Percentiles rank a stretch among this genome's conserved stretches.
Evolutionary conservation across 2,113 vertebrate genomes (phyloP).

Genomic region (Zonotrichia leucophrys): DNA sequence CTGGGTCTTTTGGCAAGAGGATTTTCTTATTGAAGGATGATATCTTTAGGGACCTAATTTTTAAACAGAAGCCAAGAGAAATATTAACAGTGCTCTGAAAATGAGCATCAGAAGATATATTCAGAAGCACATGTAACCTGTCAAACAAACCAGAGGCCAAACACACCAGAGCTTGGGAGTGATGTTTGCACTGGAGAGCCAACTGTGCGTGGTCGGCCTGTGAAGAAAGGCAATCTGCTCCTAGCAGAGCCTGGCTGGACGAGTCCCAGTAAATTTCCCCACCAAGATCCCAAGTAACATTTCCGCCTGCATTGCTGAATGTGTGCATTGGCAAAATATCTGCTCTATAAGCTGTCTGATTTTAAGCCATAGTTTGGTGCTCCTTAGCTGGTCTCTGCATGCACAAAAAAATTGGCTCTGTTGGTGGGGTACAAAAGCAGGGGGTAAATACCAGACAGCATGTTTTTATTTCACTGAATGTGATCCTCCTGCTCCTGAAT

Average conservation of each 20-base stretch:
- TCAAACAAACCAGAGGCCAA: conserved; percentile 58
- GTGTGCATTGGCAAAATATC: conserved; percentile 37
- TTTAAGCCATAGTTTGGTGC: conserved; percentile 26
- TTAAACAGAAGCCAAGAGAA: conserved; percentile 42
- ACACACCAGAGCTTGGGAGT: not conserved
- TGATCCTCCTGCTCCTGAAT: not conserved
- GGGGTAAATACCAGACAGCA: not conserved
- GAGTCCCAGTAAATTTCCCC: conserved; percentile 8
- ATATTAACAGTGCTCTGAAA: conserved; percentile 17
- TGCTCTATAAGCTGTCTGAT: not conserved
- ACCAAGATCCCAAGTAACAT: conserved; percentile 15
- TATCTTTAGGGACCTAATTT: conserved; percentile 37
- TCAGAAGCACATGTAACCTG: conserved; percentile 56
- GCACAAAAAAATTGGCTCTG: not conserved
- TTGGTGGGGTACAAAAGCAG: not conserved
- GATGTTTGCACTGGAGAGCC: conserved; percentile 38
- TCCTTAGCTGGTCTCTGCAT: conserved; percentile 29
- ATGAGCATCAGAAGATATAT: conserved; percentile 44
- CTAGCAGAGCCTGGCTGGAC: not conserved
- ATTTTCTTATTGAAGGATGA: not conserved
- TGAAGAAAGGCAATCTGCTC: conserved; percentile 12
- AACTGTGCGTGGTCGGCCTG: not conserved
- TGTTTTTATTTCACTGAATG: not conserved
- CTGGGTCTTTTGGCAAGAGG: not conserved
- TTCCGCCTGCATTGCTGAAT: not conserved